Conservation (phyloP, 2,888 invertebrate genomes). For the Phengaris alcon region DNA sequence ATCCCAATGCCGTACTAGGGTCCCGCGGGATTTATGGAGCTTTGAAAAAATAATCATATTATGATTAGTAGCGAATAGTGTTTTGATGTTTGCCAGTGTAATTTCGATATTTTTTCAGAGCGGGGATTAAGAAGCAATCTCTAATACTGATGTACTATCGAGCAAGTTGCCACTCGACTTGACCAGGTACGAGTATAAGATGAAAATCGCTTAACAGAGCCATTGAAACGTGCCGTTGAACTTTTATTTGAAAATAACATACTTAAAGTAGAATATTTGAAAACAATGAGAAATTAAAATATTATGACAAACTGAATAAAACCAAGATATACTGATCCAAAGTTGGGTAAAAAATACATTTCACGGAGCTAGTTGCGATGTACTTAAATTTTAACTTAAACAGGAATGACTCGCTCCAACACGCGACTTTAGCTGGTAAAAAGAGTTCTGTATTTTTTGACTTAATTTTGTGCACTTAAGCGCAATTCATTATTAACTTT, state of each 20-base stretch:
- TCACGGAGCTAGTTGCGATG: slow-evolving; percentile 47
- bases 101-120: neutral
- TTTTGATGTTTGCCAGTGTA: neutral
- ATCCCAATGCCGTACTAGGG: slow-evolving; percentile 48
- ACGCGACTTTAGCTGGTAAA: slow-evolving; percentile 45
- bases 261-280: neutral
- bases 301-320: slow-evolving; percentile 20
- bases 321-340: slow-evolving; percentile 25
- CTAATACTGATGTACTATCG: too few species aligned
- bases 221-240: too few species aligned
- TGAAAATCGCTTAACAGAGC: too few species aligned
- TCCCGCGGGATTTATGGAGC: slow-evolving; percentile 33
- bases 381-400: slow-evolving; percentile 53
- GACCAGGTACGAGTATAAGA: too few species aligned
- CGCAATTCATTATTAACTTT: slow-evolving; percentile 30
- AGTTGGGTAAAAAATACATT: slow-evolving; percentile 28
- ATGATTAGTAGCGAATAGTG: slow-evolving; percentile 6
- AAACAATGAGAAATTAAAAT: slow-evolving; percentile 4
- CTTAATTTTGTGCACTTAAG: slow-evolving; percentile 39
- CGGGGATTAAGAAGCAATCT: too few species aligned
- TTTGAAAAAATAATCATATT: slow-evolving; percentile 10
- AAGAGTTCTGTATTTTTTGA: slow-evolving; percentile 51
- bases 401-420: slow-evolving; percentile 48
- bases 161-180: too few species aligned
- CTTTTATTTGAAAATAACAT: neutral